phyloP scores from a whole-genome alignment of 2,888 invertebrate species.

The Watsonalla cultraria region DNA sequence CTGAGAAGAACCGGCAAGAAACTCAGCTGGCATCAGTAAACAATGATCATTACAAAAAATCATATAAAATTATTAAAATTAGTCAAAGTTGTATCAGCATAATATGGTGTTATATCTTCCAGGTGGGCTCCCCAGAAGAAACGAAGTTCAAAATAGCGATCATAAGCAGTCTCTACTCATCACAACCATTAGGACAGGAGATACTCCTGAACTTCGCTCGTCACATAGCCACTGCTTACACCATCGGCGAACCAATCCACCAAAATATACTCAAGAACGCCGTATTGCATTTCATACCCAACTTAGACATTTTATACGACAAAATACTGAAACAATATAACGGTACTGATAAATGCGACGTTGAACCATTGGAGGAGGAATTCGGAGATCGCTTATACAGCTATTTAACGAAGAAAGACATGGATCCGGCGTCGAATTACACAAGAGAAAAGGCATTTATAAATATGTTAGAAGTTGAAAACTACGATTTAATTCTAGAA shows the following conservation, averaged over 20 bases:
- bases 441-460: slow-evolving; percentile 81
- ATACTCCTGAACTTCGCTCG: slow-evolving; percentile 88
- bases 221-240: slow-evolving; percentile 86
- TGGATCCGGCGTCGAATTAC: slow-evolving; percentile 61
- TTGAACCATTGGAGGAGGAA: slow-evolving; percentile 70
- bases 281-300: slow-evolving; percentile 89
- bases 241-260: slow-evolving; percentile 82
- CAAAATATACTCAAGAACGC: slow-evolving; percentile 82
- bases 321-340: slow-evolving; percentile 50
- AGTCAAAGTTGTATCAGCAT: too few relatives aligned
- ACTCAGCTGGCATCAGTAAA: too few relatives aligned
- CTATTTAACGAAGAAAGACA: slow-evolving; percentile 55
- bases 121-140: slow-evolving; percentile 89
- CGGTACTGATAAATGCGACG: slow-evolving; percentile 50
- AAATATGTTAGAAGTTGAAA: slow-evolving; percentile 80
- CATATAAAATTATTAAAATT: too few relatives aligned
- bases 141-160: slow-evolving; percentile 89
- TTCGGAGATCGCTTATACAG: slow-evolving; percentile 82
- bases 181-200: slow-evolving; percentile 91
- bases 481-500: slow-evolving; percentile 85
- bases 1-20: too few relatives aligned
- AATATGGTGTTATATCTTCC: too few relatives aligned
- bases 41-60: too few relatives aligned
- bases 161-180: slow-evolving; percentile 89
- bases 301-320: slow-evolving; percentile 51